A percentile compares a stretch with the other conserved stretches of the same genome.
Evolutionary conservation across 2,113 vertebrate genomes (phyloP).

Genomic region (Tetrax tetrax): DNA sequence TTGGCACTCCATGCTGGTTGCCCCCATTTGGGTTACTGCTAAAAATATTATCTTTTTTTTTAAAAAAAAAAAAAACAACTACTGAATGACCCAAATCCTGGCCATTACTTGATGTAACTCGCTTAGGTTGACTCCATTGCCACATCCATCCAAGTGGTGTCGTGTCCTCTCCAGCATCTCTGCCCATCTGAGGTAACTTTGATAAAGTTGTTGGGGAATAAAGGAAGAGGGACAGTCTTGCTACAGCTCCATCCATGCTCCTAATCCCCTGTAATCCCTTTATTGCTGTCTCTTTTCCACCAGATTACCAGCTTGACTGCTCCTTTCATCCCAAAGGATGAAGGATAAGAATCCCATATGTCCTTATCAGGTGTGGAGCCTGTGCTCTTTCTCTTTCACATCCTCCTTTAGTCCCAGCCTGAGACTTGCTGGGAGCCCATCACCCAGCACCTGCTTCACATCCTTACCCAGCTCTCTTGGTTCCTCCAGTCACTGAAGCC

Average conservation of each 20-base stretch:
- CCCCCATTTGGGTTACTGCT: background rate
- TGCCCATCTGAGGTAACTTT: background rate
- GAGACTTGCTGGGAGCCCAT: background rate
- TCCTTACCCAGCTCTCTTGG: background rate
- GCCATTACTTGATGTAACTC: background rate
- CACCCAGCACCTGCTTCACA: background rate
- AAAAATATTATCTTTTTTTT: slow-evolving; percentile 6
- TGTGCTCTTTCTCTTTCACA: background rate
- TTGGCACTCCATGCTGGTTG: background rate
- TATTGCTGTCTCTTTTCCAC: background rate
- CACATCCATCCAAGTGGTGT: background rate
- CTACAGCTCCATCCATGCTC: background rate
- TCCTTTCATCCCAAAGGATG: background rate
- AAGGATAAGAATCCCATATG: background rate
- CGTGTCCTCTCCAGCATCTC: rapidly evolving
- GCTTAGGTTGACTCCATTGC: background rate
- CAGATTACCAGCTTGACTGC: background rate
- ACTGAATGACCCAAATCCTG: slow-evolving; percentile 49
- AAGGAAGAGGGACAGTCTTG: background rate
- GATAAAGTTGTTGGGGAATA: background rate
- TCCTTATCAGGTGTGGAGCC: slow-evolving; percentile 1
- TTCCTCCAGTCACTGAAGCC: background rate
- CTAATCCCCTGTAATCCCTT: background rate
- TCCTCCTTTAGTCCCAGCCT: background rate
- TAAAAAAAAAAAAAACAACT: background rate